These are phyloP conservation scores for Actenoides lindsayi DNA, from an alignment of 2,113 vertebrate genomes.

Conservation along the genomic window DNA sequence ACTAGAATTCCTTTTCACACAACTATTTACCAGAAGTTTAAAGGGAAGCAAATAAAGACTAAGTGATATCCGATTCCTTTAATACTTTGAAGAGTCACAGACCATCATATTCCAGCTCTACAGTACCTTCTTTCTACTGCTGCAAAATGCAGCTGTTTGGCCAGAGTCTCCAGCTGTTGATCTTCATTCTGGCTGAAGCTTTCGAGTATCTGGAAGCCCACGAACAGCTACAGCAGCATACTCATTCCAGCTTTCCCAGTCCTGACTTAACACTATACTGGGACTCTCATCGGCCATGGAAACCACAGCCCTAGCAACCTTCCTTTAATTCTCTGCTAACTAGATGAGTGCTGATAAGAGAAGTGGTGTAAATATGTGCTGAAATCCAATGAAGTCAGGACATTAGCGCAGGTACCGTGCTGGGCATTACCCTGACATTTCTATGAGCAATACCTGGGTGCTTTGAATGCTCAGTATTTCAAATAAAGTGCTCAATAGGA, in stretches of 20 bases:
- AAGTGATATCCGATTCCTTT: not conserved
- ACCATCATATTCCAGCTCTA: not conserved
- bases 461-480: not conserved
- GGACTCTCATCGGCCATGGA: conserved; percentile 9
- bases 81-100: not conserved
- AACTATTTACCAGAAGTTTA: not conserved
- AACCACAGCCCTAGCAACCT: conserved; percentile 24
- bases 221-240: not conserved
- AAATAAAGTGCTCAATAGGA: not conserved
- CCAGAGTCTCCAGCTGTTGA: not conserved
- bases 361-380: not conserved
- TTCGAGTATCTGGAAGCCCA: not conserved
- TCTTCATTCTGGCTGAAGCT: not conserved
- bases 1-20: not conserved
- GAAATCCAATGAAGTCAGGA: not conserved
- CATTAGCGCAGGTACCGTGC: not conserved
- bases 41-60: not conserved
- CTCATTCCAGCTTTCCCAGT: not conserved
- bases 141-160: not conserved
- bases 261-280: not conserved
- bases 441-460: not conserved
- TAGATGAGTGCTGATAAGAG: not conserved
- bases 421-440: not conserved
- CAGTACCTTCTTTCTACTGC: not conserved
- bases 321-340: conserved; percentile 7